Evolutionary conservation across 2,797 vertebrate species (phyloP), one percentile per base, ranked within the genome.

Genomic region (Rhabdomys pumilio): DNA sequence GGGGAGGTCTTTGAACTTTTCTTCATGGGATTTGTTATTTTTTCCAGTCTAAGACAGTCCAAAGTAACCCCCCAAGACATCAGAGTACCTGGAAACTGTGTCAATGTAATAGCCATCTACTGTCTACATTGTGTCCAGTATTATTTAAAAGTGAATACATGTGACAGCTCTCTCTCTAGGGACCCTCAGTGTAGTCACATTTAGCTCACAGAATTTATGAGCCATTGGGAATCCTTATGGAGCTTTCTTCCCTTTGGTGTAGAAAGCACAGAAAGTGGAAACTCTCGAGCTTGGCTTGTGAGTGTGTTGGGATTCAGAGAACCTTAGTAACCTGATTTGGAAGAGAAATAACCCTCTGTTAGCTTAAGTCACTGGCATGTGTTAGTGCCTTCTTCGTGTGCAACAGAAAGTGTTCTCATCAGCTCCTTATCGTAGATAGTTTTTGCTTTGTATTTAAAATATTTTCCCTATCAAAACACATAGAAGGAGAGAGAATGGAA

Each of bases 21-120:
- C 17, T 84, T 91, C 44, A 53, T 47, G 57, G 14, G 15, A 59
- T 91, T 67, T 91, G 31, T 77, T 90, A 90, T 69, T 81, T 96
- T n/a, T 77, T 81, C 89, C 22, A 24, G 5, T 57, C 26, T 86
- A 73, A 96, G 84, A 57, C 0, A 73, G 44, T 65, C 6, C 38
- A 77, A 93, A 81, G 69, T 12, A 87, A 96, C 85, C 4, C 26
- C 14, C 3, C 59, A 47, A 84, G 61, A 89, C 55, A 26, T 11
- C 65, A 77, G 59, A 61, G 73, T 84, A 69, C 41, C 80, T 63
- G 53, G 44, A 87, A 94, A 57, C 82, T 24, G 82, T 34, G 91
- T 89, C 63, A 83, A 41, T 22, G 47, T 79, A 65, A 72, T 76
- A 83, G 69, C 73, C 15, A 63, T n/a, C 90, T 44, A 38, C 55